A percentile compares a stretch with the other conserved stretches of the same genome.
These are phyloP conservation scores for Malurus splendens DNA, from an alignment of 2,797 vertebrate genomes.

Conservation along the genomic window DNA sequence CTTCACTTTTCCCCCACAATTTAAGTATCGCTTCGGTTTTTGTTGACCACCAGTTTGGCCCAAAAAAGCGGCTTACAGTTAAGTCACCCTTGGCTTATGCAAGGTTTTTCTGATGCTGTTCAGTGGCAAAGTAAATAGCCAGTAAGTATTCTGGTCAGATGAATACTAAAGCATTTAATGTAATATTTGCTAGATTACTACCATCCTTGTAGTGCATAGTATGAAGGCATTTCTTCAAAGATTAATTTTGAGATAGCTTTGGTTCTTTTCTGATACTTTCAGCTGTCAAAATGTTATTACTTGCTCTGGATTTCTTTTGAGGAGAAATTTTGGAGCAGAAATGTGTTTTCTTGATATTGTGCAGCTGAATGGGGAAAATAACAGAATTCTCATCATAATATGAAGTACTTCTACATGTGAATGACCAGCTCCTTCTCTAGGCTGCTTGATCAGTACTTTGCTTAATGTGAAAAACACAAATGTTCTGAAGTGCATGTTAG, in stretches of 20 bases:
- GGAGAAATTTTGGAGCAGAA: neutral
- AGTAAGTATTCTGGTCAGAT: slow-evolving; percentile 68
- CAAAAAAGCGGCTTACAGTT: slow-evolving; percentile 87
- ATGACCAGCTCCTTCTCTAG: neutral
- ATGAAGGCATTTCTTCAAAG: neutral
- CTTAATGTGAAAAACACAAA: neutral
- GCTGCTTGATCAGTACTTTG: neutral
- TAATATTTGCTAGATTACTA: neutral
- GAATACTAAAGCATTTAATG: neutral
- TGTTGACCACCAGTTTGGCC: slow-evolving; percentile 84
- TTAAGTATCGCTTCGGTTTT: neutral
- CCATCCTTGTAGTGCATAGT: rapidly evolving
- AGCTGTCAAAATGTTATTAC: neutral
- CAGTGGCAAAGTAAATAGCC: slow-evolving; percentile 88
- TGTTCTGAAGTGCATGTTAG: neutral
- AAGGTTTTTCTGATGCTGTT: slow-evolving; percentile 83
- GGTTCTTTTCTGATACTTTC: neutral
- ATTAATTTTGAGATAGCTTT: neutral
- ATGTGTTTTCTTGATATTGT: neutral
- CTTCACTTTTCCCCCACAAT: neutral
- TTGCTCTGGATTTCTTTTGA: neutral
- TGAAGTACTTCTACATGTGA: neutral
- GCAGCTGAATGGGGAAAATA: neutral
- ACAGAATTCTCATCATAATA: neutral
- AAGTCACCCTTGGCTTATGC: slow-evolving; percentile 86